Percentiles rank a stretch among this genome's conserved stretches.
Evolutionary conservation across 2,113 vertebrate genomes (phyloP).

Genomic region (Ophthalmolycus amberensis): DNA sequence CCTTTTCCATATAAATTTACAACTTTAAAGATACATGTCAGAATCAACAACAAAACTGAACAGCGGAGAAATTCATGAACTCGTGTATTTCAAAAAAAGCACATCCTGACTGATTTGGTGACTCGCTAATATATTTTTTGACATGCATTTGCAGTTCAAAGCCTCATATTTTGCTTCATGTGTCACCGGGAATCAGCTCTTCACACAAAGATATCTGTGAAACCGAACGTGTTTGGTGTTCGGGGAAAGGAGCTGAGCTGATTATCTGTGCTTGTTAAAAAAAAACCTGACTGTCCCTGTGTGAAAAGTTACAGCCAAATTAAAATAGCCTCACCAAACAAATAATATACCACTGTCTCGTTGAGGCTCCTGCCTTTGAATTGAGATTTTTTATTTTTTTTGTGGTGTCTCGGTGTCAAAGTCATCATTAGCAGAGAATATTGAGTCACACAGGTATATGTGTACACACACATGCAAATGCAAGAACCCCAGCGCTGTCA

Average conservation of each 20-base stretch:
- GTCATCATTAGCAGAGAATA: slow-evolving; percentile 50
- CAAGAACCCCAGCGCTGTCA: neutral
- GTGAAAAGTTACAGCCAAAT: slow-evolving; percentile 33
- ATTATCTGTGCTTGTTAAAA: slow-evolving; percentile 43
- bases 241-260: slow-evolving; percentile 12
- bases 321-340: slow-evolving; percentile 36
- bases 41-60: slow-evolving; percentile 1
- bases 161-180: slow-evolving; percentile 16
- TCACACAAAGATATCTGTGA: neutral
- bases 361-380: slow-evolving; percentile 2
- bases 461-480: slow-evolving; percentile 15
- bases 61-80: slow-evolving; percentile 12
- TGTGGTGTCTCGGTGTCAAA: slow-evolving; percentile 17
- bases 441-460: slow-evolving; percentile 40
- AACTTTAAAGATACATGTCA: neutral
- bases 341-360: slow-evolving; percentile 1
- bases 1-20: neutral
- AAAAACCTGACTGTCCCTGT: neutral
- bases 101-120: slow-evolving; percentile 1
- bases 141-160: slow-evolving; percentile 35
- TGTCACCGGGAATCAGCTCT: slow-evolving; percentile 8
- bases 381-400: neutral
- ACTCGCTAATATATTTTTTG: slow-evolving; percentile 7
- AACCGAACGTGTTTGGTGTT: neutral
- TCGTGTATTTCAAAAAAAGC: neutral